These are phyloP conservation scores for Drosophila eohydei DNA, from an alignment of 2,888 invertebrate genomes.

Conservation along the genomic window DNA sequence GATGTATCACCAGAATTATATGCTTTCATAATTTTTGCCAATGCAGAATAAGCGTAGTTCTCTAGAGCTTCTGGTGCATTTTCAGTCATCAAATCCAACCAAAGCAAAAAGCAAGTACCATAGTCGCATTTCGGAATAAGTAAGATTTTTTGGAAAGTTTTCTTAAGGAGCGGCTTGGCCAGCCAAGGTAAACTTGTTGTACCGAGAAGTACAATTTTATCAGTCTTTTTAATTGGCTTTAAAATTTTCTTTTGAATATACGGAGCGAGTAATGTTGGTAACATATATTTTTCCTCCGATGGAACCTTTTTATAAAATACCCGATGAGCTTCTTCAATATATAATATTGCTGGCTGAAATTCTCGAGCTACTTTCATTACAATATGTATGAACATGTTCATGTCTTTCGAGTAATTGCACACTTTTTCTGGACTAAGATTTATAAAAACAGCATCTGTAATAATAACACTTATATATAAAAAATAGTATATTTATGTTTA, in stretches of 20 bases:
- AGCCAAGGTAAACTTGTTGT: conserved; percentile 86
- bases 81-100: conserved; percentile 77
- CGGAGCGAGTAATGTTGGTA: conserved; percentile 86
- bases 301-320: conserved; percentile 86
- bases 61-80: conserved; percentile 63
- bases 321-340: conserved; percentile 86
- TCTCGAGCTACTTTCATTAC: conserved; percentile 87
- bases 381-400: conserved; percentile 88
- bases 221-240: conserved; percentile 86
- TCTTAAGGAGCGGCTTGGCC: conserved; percentile 79
- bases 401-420: conserved; percentile 87
- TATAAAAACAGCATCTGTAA: conserved; percentile 87
- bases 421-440: conserved; percentile 88
- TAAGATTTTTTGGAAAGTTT: conserved; percentile 80
- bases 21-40: conserved; percentile 80
- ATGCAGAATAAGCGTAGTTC: conserved; percentile 68
- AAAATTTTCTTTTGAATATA: conserved; percentile 86
- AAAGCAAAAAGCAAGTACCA: conserved; percentile 79
- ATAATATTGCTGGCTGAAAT: conserved; percentile 87
- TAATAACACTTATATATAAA: neutral
- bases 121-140: conserved; percentile 83
- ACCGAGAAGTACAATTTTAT: conserved; percentile 86
- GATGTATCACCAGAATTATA: conserved; percentile 84
- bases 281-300: conserved; percentile 80
- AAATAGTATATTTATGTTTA: neutral